Base-by-base conservation (phyloP, 1,140 invertebrate species). In the Onthophagus taurus region DNA sequence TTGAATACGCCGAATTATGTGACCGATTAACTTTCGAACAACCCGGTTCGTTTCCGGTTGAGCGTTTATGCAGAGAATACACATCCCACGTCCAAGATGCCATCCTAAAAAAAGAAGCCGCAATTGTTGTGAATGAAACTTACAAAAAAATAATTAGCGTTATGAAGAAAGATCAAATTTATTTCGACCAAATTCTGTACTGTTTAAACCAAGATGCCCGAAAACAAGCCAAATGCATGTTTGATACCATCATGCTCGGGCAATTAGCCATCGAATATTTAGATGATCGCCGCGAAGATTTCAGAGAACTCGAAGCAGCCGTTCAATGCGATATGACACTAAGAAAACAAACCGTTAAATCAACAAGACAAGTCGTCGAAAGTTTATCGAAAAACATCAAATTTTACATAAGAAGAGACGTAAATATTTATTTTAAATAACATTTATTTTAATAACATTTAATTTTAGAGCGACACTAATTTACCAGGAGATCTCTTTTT, bases 221-320 rank as follows among this genome's bases (percentile, higher is more conserved):
- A 14, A 65, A 64, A 8, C 78, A 79, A 57, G 71, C 71, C 6
- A 68, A 70, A 49, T 66, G 75, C 42, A 65, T 80, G 48, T 64
- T 73, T 46, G 69, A 66, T 34, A 70, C 74, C 1, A 76, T 72
- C 0, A 63, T 73, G 51, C 71, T 78, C 61, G 76, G 77, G 1
- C 76, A 79, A 56, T 55, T 77, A 2, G 75, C 72, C 0, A 65
- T 72, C 44, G 75, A 79, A 53, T 75, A 79, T 54, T 57, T 77
- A 1, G 70, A 78, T 19, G 72, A 78, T 45, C 65, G 72, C 19
- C 71, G 72, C 41, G 61, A 67, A 20, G 72, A 72, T 45, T 79
- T 76, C 49, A 72, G 68, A 50, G 62, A 58, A 38, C 54, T 79
- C 39, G 68, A 75, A 37, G 57, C 64, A 19, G 64, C 70, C 17